phyloP scores from a whole-genome alignment of 2,888 invertebrate species.

The Noctua fimbriata region DNA sequence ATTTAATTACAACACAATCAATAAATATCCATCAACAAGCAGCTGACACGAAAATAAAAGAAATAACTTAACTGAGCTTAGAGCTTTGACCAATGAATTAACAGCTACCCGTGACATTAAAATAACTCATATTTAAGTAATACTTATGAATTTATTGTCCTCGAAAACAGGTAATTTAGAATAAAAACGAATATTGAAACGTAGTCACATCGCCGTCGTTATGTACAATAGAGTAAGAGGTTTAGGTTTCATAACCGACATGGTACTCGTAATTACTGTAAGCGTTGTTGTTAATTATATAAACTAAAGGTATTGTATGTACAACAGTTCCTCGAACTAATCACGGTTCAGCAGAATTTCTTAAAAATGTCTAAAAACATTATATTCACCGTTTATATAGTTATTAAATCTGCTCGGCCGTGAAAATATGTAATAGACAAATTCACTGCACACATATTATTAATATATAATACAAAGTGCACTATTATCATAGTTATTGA shows the following conservation, averaged over 20 bases:
- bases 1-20: conserved; percentile 7
- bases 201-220: conserved; percentile 74
- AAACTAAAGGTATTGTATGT: conserved; percentile 76
- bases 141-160: conserved; percentile 73
- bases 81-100: conserved; percentile 74
- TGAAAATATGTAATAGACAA: conserved; percentile 72
- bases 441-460: conserved; percentile 81
- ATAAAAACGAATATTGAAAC: conserved; percentile 73
- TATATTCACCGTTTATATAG: conserved; percentile 54
- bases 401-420: conserved; percentile 74
- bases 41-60: conserved; percentile 29
- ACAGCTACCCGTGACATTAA: conserved; percentile 68
- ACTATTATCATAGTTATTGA: conserved; percentile 83
- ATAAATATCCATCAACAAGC: conserved; percentile 16
- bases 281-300: conserved; percentile 85
- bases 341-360: conserved; percentile 77
- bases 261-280: conserved; percentile 79
- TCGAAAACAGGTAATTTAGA: conserved; percentile 83
- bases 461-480: conserved; percentile 83
- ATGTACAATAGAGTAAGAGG: conserved; percentile 73
- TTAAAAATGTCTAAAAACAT: conserved; percentile 49
- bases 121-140: conserved; percentile 61
- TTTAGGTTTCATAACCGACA: conserved; percentile 76
- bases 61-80: conserved; percentile 72
- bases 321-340: conserved; percentile 84